Base-by-base conservation (phyloP, 2,113 vertebrate genomes). In the Crotalus tigris region DNA sequence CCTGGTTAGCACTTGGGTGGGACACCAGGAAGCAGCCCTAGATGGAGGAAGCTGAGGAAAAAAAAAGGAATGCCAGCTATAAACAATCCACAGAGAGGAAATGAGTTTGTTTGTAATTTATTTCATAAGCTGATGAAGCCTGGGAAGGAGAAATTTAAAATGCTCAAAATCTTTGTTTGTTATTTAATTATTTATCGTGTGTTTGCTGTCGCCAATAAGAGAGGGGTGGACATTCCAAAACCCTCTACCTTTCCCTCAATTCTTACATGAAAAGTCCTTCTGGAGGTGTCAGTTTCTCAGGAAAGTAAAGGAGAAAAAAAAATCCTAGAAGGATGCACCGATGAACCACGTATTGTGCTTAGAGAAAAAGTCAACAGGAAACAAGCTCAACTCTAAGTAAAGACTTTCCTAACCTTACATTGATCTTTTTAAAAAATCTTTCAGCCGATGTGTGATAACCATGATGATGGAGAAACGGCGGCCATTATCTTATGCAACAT, bases 371-470 rank as follows among this genome's bases (percentile, higher is more conserved):
- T 9, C n/a, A 39, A 17, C n/a, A 17, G 69, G 69, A 39, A 15
- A 75, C n/a, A 19, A 19, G 5, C n/a, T 75, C 17, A 81, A 44
- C 33, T 39, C 75, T 9, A 9, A 21, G 33, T 51, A 51, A 39
- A 81, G 75, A 81, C 17, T 81, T 81, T 21, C 9, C 17, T 44
- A 44, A 81, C 75, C 69, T 81, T 21, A 21, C 17, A 44, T 9
- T 44, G 75, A 44, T 17, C 75, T 81, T 21, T 81, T 81, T 44
- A 0, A 33, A 75, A 81, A 81, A 44, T 4, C 4, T 92, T 85
- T 33, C 95, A 99, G 99, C 99, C 99, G 13, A 99, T 99, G 99
- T 99, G 99, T 93, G 99, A 99, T 97, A 99, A 99, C 96, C 99
- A 99, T 39, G 99, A 99, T 44, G 99, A 99, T 46, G 99, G 99